Evolutionary conservation across 2,888 invertebrate genomes (phyloP).

Genomic region (Aspidiotus rigidus): DNA sequence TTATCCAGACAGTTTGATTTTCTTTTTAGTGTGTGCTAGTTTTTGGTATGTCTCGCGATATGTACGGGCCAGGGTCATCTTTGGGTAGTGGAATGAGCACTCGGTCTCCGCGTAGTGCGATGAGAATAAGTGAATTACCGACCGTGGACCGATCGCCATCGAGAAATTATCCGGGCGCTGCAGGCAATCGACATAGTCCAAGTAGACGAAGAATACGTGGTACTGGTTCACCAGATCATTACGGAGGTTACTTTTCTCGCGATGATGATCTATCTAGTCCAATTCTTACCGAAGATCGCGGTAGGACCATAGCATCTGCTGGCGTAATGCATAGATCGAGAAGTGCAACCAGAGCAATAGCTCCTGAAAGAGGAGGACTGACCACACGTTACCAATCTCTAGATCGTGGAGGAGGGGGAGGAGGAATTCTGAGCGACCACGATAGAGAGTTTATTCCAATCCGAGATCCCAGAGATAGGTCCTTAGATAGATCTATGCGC

Average conservation of each 20-base stretch:
- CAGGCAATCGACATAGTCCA: conserved; percentile 45
- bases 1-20: too few species aligned
- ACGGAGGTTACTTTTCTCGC: conserved; percentile 43
- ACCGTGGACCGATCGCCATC: conserved; percentile 85
- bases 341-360: conserved; percentile 67
- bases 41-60: conserved; percentile 51
- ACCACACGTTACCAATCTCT: conserved; percentile 59
- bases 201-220: conserved; percentile 41
- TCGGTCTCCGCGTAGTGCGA: conserved; percentile 54
- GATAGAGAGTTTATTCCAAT: conserved; percentile 82
- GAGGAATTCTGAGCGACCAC: conserved; percentile 51
- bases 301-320: conserved; percentile 52
- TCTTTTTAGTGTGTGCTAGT: too few species aligned
- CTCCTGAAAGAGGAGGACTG: conserved; percentile 45
- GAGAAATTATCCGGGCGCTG: conserved; percentile 59
- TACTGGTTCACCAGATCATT: conserved; percentile 53
- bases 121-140: conserved; percentile 64
- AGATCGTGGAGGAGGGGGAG: conserved; percentile 55
- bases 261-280: conserved; percentile 78
- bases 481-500: conserved; percentile 50
- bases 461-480: conserved; percentile 61
- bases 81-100: conserved; percentile 55
- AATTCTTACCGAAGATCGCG: conserved; percentile 69
- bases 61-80: conserved; percentile 47
- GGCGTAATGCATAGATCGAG: conserved; percentile 67